Base-by-base conservation (phyloP, 2,888 invertebrate genomes). In the Agrilus cyanescens region DNA sequence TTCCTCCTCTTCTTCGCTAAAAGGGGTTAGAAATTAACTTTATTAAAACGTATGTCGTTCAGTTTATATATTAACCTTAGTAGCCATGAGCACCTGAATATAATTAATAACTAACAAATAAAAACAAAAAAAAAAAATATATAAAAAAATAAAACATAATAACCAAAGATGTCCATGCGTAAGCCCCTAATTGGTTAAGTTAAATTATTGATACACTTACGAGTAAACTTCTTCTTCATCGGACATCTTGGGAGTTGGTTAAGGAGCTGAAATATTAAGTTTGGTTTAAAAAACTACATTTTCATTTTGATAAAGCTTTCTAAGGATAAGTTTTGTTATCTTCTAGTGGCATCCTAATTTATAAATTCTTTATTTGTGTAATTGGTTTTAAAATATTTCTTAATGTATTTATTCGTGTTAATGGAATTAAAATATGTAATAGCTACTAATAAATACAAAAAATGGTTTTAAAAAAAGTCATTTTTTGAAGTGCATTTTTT, bases 221-320 rank as follows among this genome's bases (percentile, higher is more conserved):
- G 89, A 88, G 78, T 89, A 89, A 65, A 75, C 75, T 78, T 88
- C 88, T 74, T 89, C 89, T 71, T 89, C 89, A 79, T 89, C 89
- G 76, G 89, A 89, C 89, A 89, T 89, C 78, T 71, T 84, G 78
- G 71, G 73, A 70, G 71, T 67, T 70, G 66, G 66, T 73, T 73
- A 75, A 70, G 33, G 31, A 37, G 70, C 77, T 76, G 69, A 73
- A 75, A 59, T 62, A 55, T 58, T 54, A 59, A 57, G 55, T 8
- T 18, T 30, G n/a, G 35, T 16, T 41, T 31, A 7, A 37, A 41
- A 12, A 41, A 30, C 30, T 32, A 13, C 10, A 37, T 2, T 25
- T 25, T 4, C 25, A 25, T 4, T 25, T 20, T 20, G 2, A 20
- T 25, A 25, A 25, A 8, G 4, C 10, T 25, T 25, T 2, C 25